These are phyloP conservation scores for Agrypnus murinus DNA, from an alignment of 2,888 invertebrate species.

Conservation along the genomic window DNA sequence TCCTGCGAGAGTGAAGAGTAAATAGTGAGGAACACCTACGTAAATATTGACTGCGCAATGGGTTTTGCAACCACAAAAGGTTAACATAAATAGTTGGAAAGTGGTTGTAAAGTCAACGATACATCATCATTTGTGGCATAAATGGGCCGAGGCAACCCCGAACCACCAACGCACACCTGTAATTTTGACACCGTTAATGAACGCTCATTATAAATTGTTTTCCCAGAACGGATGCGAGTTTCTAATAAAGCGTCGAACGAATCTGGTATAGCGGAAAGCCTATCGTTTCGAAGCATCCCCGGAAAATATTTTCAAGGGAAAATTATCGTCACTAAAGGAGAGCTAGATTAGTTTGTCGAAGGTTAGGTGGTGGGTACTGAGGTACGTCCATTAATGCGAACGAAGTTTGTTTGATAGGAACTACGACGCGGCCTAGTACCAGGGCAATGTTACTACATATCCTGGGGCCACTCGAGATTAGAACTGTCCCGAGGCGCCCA, in stretches of 20 bases:
- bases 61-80: conserved; percentile 19
- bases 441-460: conserved; percentile 57
- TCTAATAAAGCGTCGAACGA: conserved; percentile 7
- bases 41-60: conserved; percentile 23
- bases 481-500: conserved; percentile 59
- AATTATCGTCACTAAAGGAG: neutral
- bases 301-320: neutral
- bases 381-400: conserved; percentile 10
- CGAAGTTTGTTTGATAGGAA: conserved; percentile 29
- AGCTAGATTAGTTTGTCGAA: conserved; percentile 1
- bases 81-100: conserved; percentile 24
- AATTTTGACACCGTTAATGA: conserved; percentile 12
- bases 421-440: conserved; percentile 33
- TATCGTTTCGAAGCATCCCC: neutral
- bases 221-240: conserved; percentile 1
- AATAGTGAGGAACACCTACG: conserved; percentile 5
- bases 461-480: conserved; percentile 58
- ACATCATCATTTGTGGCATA: conserved; percentile 26
- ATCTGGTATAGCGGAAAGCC: neutral
- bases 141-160: conserved; percentile 2
- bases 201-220: conserved; percentile 24
- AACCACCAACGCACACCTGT: conserved; percentile 8
- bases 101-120: conserved; percentile 19
- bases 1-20: neutral
- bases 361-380: neutral